Base-by-base conservation (phyloP, 1,140 invertebrate genomes). In the Bombus polaris region DNA sequence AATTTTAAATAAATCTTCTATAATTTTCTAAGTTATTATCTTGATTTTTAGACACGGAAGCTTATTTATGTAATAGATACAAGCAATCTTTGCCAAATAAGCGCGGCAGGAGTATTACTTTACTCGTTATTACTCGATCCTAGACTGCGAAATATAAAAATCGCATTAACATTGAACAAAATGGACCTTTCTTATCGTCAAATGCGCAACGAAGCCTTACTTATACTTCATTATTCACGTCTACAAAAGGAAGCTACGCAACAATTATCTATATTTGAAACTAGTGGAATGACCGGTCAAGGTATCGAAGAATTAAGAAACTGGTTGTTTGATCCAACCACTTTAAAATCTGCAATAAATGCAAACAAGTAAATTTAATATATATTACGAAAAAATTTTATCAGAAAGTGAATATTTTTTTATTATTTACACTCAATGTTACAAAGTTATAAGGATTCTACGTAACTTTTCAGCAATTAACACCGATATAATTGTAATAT, bases 181-280 rank as follows among this genome's bases (percentile, higher is more conserved):
- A 98, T 97, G 97, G 97, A 98, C 91, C 96, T 97, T 3, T 97
- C 97, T 22, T 98, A 98, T 93, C 95, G 97, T 37, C 97, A 98
- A 93, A 98, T 98, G 97, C 95, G 97, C 44, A 98, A 98, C 91
- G 97, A 98, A 93, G 97, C 97, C 3, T 92, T 98, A 47, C 94
- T 98, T 6, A 98, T 98, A 97, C 94, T 98, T 80, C 97, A 98
- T 93, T 96, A 97, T 90, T 95, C 95, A 39, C 96, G 97, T 70
- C 93, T 97, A 25, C 95, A 96, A 89, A 96, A 95, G 81, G 97
- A 98, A 94, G 95, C 97, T 2, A 92, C 93, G 12, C 97, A 97
- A 89, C 95, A 96, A 32, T 96, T 98, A 5, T 96, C 94, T 2
- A 96, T 98, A 22, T 93, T 97, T 13, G 97, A 98, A 94, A 96